A percentile compares a stretch with the other conserved stretches of the same genome.
These are phyloP conservation scores for Neoaliturus tenellus DNA, from an alignment of 2,888 invertebrate genomes.

Conservation along the genomic window DNA sequence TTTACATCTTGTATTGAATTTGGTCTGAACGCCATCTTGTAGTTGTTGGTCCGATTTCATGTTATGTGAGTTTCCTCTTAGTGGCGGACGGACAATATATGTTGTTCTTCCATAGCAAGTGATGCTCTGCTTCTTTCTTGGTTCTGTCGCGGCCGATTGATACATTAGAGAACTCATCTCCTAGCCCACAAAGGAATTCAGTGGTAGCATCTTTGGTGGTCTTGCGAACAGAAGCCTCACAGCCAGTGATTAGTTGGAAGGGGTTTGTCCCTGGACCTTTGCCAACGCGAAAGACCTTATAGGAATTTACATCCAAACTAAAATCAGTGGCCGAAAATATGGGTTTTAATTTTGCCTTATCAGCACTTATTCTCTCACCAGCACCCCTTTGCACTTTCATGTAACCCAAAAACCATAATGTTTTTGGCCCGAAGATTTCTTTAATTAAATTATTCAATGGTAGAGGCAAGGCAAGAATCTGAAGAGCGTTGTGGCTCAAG, in stretches of 20 bases:
- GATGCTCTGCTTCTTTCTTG: not conserved
- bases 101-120: no score
- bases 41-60: no score
- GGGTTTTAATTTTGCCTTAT: not conserved
- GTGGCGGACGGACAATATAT: no score
- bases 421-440: slow-evolving; percentile 30
- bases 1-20: no score
- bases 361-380: not conserved
- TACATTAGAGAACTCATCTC: not conserved
- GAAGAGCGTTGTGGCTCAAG: not conserved
- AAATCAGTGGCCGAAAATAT: not conserved
- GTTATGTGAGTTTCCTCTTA: no score
- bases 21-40: no score
- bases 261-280: slow-evolving; percentile 27
- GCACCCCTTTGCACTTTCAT: not conserved
- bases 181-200: not conserved
- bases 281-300: not conserved
- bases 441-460: slow-evolving; percentile 23
- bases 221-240: not conserved
- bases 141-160: not conserved
- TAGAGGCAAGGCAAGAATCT: not conserved
- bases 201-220: not conserved
- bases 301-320: not conserved
- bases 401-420: slow-evolving; percentile 8
- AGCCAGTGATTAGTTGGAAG: slow-evolving; percentile 11